A percentile compares a stretch with the other conserved stretches of the same genome.
These are phyloP conservation scores for Sycophila texana DNA, from an alignment of 2,888 invertebrate genomes.

Conservation along the genomic window DNA sequence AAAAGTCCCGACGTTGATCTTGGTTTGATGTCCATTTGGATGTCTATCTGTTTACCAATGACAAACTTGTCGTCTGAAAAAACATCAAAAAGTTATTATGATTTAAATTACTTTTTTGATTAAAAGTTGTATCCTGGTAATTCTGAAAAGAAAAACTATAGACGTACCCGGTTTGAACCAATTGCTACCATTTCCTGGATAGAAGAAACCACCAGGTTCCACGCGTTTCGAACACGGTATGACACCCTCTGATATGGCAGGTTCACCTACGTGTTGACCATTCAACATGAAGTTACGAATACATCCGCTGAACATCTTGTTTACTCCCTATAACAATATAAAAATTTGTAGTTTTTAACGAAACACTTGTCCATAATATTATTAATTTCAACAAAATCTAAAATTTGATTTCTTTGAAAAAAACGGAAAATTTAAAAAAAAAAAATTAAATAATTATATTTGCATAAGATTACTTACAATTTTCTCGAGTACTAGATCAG, in stretches of 20 bases:
- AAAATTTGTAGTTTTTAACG: slow-evolving; percentile 8
- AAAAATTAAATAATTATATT: slow-evolving; percentile 21
- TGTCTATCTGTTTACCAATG: slow-evolving; percentile 87
- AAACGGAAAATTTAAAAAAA: slow-evolving; percentile 13
- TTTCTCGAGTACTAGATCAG: slow-evolving; percentile 71
- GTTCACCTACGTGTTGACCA: slow-evolving; percentile 80
- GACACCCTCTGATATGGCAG: slow-evolving; percentile 80
- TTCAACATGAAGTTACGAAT: slow-evolving; percentile 86
- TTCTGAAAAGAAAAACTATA: background rate
- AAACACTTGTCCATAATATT: slow-evolving; percentile 23
- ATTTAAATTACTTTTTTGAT: background rate
- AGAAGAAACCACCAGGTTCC: slow-evolving; percentile 91
- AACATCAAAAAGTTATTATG: background rate
- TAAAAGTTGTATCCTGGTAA: background rate
- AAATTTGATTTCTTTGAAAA: slow-evolving; percentile 10
- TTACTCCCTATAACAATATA: slow-evolving; percentile 76
- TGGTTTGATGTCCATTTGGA: slow-evolving; percentile 91
- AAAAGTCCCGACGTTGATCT: slow-evolving; percentile 90
- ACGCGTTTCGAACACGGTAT: slow-evolving; percentile 88
- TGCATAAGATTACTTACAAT: slow-evolving; percentile 63
- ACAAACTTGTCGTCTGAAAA: slow-evolving; percentile 83
- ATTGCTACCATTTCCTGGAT: slow-evolving; percentile 83
- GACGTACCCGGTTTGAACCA: slow-evolving; percentile 81
- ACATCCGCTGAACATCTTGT: slow-evolving; percentile 89
- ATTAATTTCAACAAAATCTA: background rate